Base-by-base conservation (phyloP, 2,797 vertebrate species). In the Mallotus villosus region DNA sequence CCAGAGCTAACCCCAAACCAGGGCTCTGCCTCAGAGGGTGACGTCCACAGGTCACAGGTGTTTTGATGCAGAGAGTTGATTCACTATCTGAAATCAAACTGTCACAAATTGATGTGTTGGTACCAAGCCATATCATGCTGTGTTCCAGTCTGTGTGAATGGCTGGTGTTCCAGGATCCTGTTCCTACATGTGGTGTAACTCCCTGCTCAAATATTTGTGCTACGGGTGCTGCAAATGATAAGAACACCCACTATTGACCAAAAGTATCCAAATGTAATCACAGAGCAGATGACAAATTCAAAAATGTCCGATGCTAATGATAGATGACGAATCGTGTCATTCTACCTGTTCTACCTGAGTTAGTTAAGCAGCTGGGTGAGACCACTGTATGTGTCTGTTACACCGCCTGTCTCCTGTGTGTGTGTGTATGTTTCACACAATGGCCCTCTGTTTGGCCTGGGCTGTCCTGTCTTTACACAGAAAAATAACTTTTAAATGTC, bases 191-290 rank as follows among this genome's bases (percentile, higher is more conserved):
- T 53, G 7, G 1, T 71, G 49, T 70, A 80, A 86, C 87, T 83
- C 89, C 90, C 75, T 89, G 63, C 68, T 84, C 84, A 89, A 90
- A 93, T 91, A 90, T 93, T 92, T 88, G 82, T 71, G 71, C 74
- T 85, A 75, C 78, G 85, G 90, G 89, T 58, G 82, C 69, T 68
- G 73, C 71, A 27, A 37, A 5, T 63, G 80, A 85, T 83, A 88
- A 81, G 67, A 24, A 37, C 63, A 17, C 68, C 71, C 67, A 67
- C 51, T 62, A 59, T 69, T 73, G 8, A 25, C 29, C 34, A 68
- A 67, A 76, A 60, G 9, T 27, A 69, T 70, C 17, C 32, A 75
- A 76, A 66, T 68, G 9, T 71, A 81, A 82, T 77, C 63, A 68
- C 1, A 67, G 27, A 5, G 19, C 19, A 55, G 19, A 55, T 55